These are phyloP conservation scores for Thunnus thynnus DNA, from an alignment of 2,113 vertebrate genomes.

Conservation along the genomic window DNA sequence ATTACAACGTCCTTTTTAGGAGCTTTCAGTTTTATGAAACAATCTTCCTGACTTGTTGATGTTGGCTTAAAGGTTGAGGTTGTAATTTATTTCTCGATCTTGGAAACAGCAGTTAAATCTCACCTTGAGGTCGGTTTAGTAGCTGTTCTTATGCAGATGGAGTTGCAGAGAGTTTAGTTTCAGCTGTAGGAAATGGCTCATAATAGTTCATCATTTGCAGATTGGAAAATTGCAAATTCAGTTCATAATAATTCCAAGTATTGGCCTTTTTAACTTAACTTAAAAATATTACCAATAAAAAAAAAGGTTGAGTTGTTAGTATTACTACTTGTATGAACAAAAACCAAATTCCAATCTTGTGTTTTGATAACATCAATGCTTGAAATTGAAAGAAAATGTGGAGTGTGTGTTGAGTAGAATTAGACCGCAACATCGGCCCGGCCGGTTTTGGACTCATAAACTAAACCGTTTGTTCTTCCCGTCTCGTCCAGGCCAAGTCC, in stretches of 20 bases:
- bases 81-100: neutral
- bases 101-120: neutral
- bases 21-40: neutral
- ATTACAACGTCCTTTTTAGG: no score
- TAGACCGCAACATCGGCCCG: neutral
- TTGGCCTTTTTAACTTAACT: neutral
- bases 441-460: neutral
- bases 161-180: neutral
- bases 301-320: no score
- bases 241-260: neutral
- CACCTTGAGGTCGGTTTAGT: neutral
- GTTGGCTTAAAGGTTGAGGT: neutral
- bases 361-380: no score
- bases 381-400: no score
- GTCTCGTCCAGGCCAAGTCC: constrained; percentile 90
- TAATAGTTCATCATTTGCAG: no score
- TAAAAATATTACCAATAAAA: no score
- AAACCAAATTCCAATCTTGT: no score
- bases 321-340: no score
- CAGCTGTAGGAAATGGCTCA: neutral
- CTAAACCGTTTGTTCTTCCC: no score
- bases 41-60: neutral
- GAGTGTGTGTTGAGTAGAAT: neutral
- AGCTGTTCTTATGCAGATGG: neutral
- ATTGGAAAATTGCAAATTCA: no score